phyloP scores from a whole-genome alignment of 2,888 invertebrate species.

The Scaeva pyrastri region DNA sequence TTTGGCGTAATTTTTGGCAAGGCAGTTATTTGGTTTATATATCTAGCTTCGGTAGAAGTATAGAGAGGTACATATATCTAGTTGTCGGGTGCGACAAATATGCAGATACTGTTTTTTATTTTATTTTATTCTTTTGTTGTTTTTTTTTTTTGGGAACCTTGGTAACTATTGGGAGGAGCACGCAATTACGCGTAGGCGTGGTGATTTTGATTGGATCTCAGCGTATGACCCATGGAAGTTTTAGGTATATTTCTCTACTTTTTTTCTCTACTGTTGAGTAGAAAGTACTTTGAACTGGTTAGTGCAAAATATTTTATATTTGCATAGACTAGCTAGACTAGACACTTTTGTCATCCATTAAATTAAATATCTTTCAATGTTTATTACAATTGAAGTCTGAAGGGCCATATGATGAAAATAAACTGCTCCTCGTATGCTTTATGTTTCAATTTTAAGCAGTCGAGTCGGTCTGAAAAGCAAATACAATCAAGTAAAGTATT shows the following conservation, averaged over 20 bases:
- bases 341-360: not conserved
- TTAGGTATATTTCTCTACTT: not conserved
- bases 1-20: conserved; percentile 29
- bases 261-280: not conserved
- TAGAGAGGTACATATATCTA: not conserved
- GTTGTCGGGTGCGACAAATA: conserved; percentile 17
- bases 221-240: not conserved
- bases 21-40: conserved; percentile 8
- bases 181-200: conserved; percentile 48
- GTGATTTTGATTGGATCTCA: conserved; percentile 30
- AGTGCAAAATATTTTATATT: not conserved
- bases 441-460: no score
- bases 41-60: not conserved
- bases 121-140: not conserved
- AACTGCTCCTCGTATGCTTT: not conserved
- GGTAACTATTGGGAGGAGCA: conserved; percentile 42
- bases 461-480: no score
- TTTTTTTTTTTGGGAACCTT: conserved; percentile 7
- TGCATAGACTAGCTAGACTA: not conserved
- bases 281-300: not conserved
- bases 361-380: not conserved
- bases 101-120: not conserved
- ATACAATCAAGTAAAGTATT: no score
- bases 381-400: conserved; percentile 11
- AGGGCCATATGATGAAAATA: not conserved